A percentile compares a stretch with the other conserved stretches of the same genome.
These are phyloP conservation scores for Meleagris gallopavo DNA, from an alignment of 2,113 vertebrate genomes.

Conservation along the genomic window DNA sequence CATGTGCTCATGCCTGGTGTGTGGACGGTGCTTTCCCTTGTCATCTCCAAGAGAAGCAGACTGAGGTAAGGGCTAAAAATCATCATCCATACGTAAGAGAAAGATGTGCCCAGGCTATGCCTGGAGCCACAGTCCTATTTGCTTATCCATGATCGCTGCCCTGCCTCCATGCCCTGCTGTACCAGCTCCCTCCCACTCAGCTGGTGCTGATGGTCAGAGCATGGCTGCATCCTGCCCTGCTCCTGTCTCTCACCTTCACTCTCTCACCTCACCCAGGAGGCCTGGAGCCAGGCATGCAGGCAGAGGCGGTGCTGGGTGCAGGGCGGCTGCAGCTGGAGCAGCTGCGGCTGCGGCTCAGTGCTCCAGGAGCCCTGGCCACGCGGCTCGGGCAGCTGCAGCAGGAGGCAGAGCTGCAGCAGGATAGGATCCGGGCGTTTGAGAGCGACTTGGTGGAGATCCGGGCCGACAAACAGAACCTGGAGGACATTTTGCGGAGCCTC, in stretches of 20 bases:
- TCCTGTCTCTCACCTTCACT: neutral
- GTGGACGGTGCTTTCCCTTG: neutral
- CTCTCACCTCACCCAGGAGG: constrained; percentile 5
- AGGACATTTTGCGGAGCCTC: constrained; percentile 86
- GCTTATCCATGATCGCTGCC: neutral
- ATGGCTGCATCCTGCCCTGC: neutral
- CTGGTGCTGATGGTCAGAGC: neutral
- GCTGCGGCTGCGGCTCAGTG: constrained; percentile 78
- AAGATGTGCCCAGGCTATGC: neutral
- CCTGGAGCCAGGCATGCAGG: neutral
- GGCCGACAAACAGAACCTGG: constrained; percentile 87
- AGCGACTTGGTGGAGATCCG: constrained; percentile 85
- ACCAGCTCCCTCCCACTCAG: neutral
- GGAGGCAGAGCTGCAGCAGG: constrained; percentile 81
- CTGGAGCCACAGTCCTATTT: neutral
- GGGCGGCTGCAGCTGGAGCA: constrained; percentile 77
- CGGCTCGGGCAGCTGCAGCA: constrained; percentile 83
- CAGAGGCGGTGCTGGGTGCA: constrained; percentile 74
- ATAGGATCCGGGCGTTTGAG: constrained; percentile 80
- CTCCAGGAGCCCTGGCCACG: constrained; percentile 65
- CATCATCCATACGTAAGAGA: neutral
- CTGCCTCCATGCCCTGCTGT: constrained; percentile 22
- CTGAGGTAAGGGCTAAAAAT: neutral
- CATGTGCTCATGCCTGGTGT: neutral
- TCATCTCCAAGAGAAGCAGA: neutral